Base-by-base conservation (phyloP, 2,797 vertebrate genomes). In the Salarias fasciatus region DNA sequence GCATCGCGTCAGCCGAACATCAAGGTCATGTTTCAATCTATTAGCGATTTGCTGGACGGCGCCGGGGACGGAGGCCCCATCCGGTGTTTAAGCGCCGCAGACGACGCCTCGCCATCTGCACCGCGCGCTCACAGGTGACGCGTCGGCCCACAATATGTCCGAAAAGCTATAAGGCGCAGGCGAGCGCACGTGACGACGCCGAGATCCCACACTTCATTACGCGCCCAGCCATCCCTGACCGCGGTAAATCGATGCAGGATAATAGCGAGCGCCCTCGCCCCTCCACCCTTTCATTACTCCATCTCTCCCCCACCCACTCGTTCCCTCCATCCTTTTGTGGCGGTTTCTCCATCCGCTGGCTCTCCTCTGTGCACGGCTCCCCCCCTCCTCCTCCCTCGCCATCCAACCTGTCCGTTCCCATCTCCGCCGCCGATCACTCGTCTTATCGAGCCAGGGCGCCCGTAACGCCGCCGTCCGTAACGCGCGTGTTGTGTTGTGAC, bases 201-300 rank as follows among this genome's bases (percentile, higher is more conserved):
- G 51, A 83, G 84, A 90, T 90, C 88, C 87, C 89, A 88, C 88
- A 86, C 89, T 89, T 90, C 88, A 91, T 90, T 90, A 90, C 85
- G 0, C 47, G 30, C 74, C 77, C 86, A 83, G 86, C 85, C 88
- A 88, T 85, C 86, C 88, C 79, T 87, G 86, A 88, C 89, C 72
- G 75, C 81, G 89, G 85, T 79, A 86, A 90, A 91, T 91, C 86
- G 85, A 90, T 91, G 85, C 77, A 79, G 86, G 85, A 88, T 89
- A 90, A 90, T 88, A 87, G 86, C 82, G 70, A 66, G 72, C 53
- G 18, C 79, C 75, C 79, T 76, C 75, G 38, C 63, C 63, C 81
- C 82, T 79, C 62, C 78, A 60, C 64, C 13, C 71, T 72, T 74
- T 60, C 57, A 57, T 63, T 64, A 53, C 70, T 53, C 51, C 66